Evolutionary conservation across 1,140 invertebrate species (phyloP).

Genomic region (Druon quercuslanigerum): DNA sequence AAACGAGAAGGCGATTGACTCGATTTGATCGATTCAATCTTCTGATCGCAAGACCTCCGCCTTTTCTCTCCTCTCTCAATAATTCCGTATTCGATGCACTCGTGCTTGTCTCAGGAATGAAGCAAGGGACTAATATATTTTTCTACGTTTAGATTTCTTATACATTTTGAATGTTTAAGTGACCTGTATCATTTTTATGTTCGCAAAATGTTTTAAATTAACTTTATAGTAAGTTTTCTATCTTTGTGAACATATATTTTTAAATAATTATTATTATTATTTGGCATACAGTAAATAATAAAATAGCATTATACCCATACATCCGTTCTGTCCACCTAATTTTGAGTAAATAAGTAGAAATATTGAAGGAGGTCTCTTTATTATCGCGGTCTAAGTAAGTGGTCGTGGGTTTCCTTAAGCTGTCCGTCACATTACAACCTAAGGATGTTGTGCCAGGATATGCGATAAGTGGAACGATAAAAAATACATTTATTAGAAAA

Average conservation of each 20-base stretch:
- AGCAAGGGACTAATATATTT: not conserved
- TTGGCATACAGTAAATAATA: no score
- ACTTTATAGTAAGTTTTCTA: no score
- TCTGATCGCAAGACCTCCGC: not conserved
- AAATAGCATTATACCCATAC: no score
- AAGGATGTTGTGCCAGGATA: constrained; percentile 72
- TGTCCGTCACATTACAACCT: constrained; percentile 56
- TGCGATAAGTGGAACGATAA: constrained; percentile 55
- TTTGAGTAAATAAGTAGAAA: constrained; percentile 5
- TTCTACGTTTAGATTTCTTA: not conserved
- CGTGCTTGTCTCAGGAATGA: not conserved
- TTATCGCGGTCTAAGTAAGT: constrained; percentile 66
- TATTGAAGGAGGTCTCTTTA: constrained; percentile 2
- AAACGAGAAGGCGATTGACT: constrained; percentile 19
- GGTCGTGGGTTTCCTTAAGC: constrained; percentile 66
- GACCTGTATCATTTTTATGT: not conserved
- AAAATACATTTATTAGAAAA: constrained; percentile 3
- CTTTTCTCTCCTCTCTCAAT: constrained; percentile 3
- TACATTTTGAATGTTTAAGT: not conserved
- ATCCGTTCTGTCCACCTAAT: not conserved
- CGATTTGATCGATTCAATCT: constrained; percentile 17
- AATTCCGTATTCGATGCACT: constrained; percentile 9
- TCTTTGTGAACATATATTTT: no score
- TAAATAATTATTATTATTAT: no score
- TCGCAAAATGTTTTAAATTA: not conserved